Percentiles rank a stretch among this genome's conserved stretches.
Conservation (phyloP, 2,113 vertebrate genomes). For the Erythrocercus mccallii region DNA sequence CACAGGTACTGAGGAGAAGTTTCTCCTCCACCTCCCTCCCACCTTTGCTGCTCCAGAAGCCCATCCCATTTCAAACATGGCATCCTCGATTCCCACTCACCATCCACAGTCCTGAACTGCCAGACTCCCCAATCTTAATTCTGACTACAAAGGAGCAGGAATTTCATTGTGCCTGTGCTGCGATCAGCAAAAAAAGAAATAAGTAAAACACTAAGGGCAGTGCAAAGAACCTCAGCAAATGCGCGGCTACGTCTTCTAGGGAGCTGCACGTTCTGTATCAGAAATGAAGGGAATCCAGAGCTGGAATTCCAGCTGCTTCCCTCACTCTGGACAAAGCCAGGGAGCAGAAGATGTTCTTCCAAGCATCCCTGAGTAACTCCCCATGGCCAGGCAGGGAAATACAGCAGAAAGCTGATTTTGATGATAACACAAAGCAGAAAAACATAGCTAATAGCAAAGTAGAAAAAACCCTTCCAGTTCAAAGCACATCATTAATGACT, state of each 20-base stretch:
- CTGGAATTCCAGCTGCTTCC: not conserved
- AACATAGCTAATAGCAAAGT: constrained; percentile 47
- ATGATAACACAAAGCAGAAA: constrained; percentile 37
- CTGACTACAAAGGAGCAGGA: not conserved
- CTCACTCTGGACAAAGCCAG: not conserved
- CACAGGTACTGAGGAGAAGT: not conserved
- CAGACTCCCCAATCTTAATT: not conserved
- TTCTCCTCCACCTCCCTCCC: not conserved
- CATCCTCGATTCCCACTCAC: not conserved
- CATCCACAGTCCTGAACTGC: not conserved
- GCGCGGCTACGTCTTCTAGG: not conserved
- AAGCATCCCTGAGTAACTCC: constrained; percentile 15
- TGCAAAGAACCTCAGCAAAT: not conserved
- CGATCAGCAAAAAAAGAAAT: not conserved
- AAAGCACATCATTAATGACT: constrained; percentile 49
- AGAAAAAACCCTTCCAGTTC: constrained; percentile 46
- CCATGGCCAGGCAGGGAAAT: constrained; percentile 12
- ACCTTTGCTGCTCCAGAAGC: not conserved
- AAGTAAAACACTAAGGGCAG: not conserved
- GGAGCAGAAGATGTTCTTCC: not conserved
- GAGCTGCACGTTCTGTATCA: not conserved
- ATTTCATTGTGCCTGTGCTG: not conserved
- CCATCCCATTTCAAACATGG: not conserved
- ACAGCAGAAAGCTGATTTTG: constrained; percentile 36
- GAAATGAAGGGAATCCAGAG: not conserved